A percentile compares a stretch with the other conserved stretches of the same genome.
Conservation (phyloP, 2,113 vertebrate species). For the Ibidorhyncha struthersii region DNA sequence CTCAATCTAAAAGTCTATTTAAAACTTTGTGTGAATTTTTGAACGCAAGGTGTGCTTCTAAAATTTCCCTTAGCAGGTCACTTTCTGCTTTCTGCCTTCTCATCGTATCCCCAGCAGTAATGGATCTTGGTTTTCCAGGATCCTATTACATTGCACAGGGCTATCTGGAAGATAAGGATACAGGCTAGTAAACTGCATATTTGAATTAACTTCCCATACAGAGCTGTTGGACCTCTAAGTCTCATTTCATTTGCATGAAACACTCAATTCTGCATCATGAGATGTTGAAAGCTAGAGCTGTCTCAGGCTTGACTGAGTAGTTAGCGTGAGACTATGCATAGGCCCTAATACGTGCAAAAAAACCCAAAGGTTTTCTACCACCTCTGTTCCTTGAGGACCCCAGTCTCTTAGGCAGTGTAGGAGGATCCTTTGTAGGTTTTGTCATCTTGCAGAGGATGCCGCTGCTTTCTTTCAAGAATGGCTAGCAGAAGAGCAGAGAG, state of each 20-base stretch:
- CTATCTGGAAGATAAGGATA: background rate
- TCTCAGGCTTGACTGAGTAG: background rate
- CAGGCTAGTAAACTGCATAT: background rate
- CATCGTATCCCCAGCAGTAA: fast-evolving
- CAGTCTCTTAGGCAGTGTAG: background rate
- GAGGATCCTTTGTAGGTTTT: background rate
- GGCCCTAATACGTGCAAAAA: fast-evolving
- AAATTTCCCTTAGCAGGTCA: background rate
- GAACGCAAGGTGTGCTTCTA: background rate
- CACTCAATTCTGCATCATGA: background rate
- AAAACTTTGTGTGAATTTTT: background rate
- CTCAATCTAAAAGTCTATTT: background rate
- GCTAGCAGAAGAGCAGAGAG: background rate
- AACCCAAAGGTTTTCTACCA: background rate
- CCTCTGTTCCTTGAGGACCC: background rate
- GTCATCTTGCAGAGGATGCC: background rate
- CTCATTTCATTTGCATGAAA: background rate
- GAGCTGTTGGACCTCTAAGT: background rate
- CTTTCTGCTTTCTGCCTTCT: background rate
- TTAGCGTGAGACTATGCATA: background rate
- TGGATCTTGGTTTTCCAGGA: background rate
- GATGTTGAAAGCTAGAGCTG: background rate
- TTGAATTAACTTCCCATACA: background rate
- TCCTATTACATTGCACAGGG: background rate
- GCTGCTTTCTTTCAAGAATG: background rate